Evolutionary conservation across 2,113 vertebrate species (phyloP).

Genomic region (Tapirus terrestris): DNA sequence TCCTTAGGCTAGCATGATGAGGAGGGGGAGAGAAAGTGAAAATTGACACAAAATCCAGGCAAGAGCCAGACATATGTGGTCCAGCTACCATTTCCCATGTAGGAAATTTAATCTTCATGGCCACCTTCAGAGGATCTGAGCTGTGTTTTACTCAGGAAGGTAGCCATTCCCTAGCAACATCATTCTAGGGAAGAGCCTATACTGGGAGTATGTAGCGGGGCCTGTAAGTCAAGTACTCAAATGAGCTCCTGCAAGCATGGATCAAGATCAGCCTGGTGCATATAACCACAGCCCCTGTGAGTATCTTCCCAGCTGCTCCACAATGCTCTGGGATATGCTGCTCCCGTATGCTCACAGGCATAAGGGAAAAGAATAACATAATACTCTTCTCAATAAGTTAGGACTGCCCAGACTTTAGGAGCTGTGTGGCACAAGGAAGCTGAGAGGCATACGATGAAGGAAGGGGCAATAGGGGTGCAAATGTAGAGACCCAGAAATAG

Average conservation of each 20-base stretch:
- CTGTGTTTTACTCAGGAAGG: background rate
- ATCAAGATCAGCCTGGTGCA: background rate
- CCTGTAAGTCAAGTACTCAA: background rate
- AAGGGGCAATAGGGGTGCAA: background rate
- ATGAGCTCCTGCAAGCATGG: background rate
- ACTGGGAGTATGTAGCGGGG: too few relatives aligned
- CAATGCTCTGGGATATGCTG: background rate
- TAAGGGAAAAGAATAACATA: background rate
- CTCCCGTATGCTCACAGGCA: background rate
- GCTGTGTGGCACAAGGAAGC: background rate
- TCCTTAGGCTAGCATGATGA: background rate
- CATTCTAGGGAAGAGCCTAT: background rate
- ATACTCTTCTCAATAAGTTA: background rate
- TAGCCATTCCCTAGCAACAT: background rate
- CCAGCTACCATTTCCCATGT: background rate
- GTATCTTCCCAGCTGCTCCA: background rate
- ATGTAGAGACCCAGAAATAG: background rate
- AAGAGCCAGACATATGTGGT: background rate
- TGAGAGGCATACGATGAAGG: background rate
- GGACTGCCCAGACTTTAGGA: background rate
- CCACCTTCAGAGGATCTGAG: background rate
- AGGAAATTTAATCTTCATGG: background rate
- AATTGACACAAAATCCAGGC: background rate
- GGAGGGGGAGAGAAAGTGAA: background rate
- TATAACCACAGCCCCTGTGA: fast-evolving